phyloP scores from a whole-genome alignment of 2,113 vertebrate genomes.

The Peromyscus maniculatus region DNA sequence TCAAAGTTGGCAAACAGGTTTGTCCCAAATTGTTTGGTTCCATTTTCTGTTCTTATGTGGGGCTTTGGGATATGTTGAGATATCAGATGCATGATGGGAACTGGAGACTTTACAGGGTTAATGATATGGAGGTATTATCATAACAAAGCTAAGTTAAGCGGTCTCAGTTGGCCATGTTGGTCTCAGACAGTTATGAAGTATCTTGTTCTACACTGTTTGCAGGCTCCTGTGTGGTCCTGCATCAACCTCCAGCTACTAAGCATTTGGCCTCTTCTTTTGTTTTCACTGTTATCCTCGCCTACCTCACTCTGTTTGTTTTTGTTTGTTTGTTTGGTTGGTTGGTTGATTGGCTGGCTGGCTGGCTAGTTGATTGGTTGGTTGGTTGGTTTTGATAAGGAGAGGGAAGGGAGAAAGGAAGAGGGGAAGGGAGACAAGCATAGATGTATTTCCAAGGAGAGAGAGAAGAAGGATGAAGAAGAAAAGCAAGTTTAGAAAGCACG shows the following conservation, averaged over 20 bases:
- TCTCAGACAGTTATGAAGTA: not conserved
- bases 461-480: not conserved
- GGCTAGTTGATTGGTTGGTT: not conserved
- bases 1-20: not conserved
- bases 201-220: not conserved
- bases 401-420: rapidly evolving
- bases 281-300: no score
- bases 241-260: not conserved
- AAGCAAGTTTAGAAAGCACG: not conserved
- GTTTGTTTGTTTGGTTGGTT: not conserved
- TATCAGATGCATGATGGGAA: not conserved
- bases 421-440: not conserved
- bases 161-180: not conserved
- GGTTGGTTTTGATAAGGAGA: not conserved
- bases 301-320: not conserved
- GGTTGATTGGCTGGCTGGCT: not conserved
- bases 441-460: not conserved
- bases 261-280: not conserved
- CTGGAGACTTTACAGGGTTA: not conserved
- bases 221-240: no score
- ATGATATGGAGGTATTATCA: not conserved
- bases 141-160: not conserved
- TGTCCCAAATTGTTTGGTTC: not conserved
- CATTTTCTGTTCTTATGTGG: not conserved
- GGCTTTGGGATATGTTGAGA: not conserved